Base-by-base conservation (phyloP, 2,797 vertebrate genomes). In the Dryobates pubescens region DNA sequence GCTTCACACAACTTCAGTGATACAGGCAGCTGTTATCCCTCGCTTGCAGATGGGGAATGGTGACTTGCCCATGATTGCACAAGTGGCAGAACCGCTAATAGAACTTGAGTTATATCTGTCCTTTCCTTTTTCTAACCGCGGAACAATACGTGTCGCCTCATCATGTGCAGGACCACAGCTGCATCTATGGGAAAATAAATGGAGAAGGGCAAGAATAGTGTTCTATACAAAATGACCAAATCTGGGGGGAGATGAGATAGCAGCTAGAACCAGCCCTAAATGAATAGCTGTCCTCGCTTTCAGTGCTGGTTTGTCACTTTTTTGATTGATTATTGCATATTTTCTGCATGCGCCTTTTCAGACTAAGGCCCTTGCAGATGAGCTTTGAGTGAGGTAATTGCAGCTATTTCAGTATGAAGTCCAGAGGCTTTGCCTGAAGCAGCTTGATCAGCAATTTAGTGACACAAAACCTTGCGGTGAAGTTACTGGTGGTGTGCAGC, bases 61-160 rank as follows among this genome's bases (percentile, higher is more conserved):
- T 88, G 94, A 81, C 81, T 94, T 64, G 83, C 69, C 75, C 81
- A 79, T 79, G 90, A 94, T 67, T 95, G 90, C 81, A 74, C 62
- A 43, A 92, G 81, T 89, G 90, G 75, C 91, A 92, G 86, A 82
- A 62, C 72, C 7, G 26, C 75, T 86, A 77, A 84, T 69, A 85
- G 86, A 91, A 74, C 43, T 69, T 84, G 88, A 92, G 80, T 91
- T 95, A 89, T 89, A 76, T 82, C 93, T 92, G 87, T 88, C 85
- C 73, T 91, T 81, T 93, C 84, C 78, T 72, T 91, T 89, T 93
- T 56, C 58, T 67, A 91, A 34, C 90, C 51, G 9, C 71, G 68
- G 74, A 91, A 71, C 85, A 86, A 49, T 86, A 4, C 11, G 57
- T 65, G 74, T 76, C 24, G 6, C 65, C 87, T 92, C 85, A 68